These are phyloP conservation scores for Hylaea fasciaria DNA, from an alignment of 2,888 invertebrate species.

Conservation along the genomic window DNA sequence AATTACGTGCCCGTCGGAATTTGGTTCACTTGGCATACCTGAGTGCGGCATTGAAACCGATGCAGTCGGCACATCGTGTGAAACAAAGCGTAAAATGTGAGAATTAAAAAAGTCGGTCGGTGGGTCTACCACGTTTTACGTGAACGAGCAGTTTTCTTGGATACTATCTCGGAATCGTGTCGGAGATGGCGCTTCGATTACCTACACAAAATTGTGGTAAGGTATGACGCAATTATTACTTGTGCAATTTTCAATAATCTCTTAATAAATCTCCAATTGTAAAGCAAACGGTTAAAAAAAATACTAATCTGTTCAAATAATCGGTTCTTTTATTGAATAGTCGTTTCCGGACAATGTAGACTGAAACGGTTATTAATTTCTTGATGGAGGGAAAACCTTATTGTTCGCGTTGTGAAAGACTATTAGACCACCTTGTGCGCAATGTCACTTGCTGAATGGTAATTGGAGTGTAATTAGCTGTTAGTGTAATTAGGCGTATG, in stretches of 20 bases:
- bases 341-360: constrained; percentile 31
- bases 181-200: constrained; percentile 46
- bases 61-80: constrained; percentile 59
- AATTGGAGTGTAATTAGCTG: constrained; percentile 26
- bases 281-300: constrained; percentile 42
- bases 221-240: constrained; percentile 40
- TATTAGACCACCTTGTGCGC: constrained; percentile 45
- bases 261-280: constrained; percentile 40
- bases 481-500: constrained; percentile 9
- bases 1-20: constrained; percentile 68
- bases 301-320: constrained; percentile 32
- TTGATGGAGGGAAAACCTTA: constrained; percentile 40
- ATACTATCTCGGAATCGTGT: constrained; percentile 50
- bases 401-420: constrained; percentile 48
- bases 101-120: constrained; percentile 66
- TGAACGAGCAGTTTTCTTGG: constrained; percentile 51
- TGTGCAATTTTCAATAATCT: constrained; percentile 33
- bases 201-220: constrained; percentile 52
- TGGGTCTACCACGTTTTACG: constrained; percentile 56
- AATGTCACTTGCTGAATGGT: constrained; percentile 51
- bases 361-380: constrained; percentile 41
- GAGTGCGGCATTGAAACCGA: constrained; percentile 66
- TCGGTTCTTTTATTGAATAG: constrained; percentile 30
- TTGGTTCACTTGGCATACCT: constrained; percentile 63
- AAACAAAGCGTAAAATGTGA: constrained; percentile 70